These are phyloP conservation scores for Neogobius melanostomus DNA, from an alignment of 2,113 vertebrate genomes.

Conservation along the genomic window DNA sequence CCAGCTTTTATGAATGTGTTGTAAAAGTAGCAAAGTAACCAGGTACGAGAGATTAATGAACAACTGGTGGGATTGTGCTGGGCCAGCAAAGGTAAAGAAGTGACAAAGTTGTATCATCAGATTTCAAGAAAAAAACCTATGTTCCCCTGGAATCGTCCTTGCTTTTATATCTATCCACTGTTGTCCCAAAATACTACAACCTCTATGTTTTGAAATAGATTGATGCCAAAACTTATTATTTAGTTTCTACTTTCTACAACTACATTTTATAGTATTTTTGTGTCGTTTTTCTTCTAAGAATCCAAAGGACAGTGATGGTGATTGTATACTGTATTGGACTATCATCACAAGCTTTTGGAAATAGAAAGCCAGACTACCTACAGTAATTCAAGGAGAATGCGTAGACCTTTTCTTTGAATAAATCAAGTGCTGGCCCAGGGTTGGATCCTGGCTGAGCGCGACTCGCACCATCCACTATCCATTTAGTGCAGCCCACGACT, in stretches of 20 bases:
- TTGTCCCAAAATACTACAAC: not conserved
- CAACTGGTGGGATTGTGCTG: not conserved
- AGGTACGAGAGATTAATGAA: no score
- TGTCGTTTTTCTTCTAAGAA: no score
- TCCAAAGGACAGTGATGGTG: no score
- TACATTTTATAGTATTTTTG: no score
- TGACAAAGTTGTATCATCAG: not conserved
- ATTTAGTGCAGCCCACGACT: not conserved
- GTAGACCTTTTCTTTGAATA: no score
- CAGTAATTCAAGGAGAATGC: not conserved
- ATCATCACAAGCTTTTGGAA: not conserved
- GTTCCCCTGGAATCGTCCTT: not conserved
- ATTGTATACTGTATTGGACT: no score
- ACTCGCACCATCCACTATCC: no score
- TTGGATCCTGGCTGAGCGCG: not conserved
- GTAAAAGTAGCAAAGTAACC: not conserved
- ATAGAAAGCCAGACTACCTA: not conserved
- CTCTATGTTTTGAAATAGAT: no score
- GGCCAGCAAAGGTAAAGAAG: not conserved
- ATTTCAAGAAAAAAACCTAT: no score
- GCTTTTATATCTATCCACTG: not conserved
- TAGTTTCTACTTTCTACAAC: no score
- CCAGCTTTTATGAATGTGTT: not conserved
- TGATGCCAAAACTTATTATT: no score
- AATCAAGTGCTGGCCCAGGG: no score